A percentile compares a stretch with the other conserved stretches of the same genome.
These are phyloP conservation scores for Tautogolabrus adspersus DNA, from an alignment of 2,113 vertebrate genomes.

Conservation along the genomic window DNA sequence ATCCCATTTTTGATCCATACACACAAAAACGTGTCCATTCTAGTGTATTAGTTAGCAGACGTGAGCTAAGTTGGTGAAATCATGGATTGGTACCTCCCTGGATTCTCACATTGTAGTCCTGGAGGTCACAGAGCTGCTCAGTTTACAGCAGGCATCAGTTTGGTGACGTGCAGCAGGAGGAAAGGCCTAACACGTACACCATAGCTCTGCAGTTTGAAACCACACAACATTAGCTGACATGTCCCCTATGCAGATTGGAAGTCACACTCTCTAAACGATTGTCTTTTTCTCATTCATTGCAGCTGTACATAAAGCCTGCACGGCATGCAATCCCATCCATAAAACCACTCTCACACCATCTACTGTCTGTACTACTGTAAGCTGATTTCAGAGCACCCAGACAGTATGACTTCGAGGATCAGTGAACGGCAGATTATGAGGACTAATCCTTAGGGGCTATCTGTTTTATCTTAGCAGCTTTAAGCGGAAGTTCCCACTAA, in stretches of 20 bases:
- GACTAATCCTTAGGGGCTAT: constrained; percentile 74
- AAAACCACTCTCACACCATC: constrained; percentile 65
- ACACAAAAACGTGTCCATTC: too few species aligned
- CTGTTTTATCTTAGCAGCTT: constrained; percentile 76
- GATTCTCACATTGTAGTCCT: neutral
- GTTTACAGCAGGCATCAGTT: constrained; percentile 21
- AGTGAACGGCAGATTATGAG: constrained; percentile 77
- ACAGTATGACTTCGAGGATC: constrained; percentile 83
- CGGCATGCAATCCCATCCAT: constrained; percentile 56
- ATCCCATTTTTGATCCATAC: too few species aligned
- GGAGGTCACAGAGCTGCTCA: constrained; percentile 26
- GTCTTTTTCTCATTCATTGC: constrained; percentile 54
- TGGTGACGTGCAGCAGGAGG: neutral
- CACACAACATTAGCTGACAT: constrained; percentile 12
- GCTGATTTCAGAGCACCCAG: constrained; percentile 76
- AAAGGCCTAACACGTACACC: neutral
- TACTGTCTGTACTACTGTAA: constrained; percentile 71
- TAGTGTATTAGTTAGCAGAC: too few species aligned
- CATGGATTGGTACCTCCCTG: neutral
- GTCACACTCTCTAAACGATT: constrained; percentile 42
- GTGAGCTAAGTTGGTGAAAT: too few species aligned
- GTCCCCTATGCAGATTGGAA: constrained; percentile 31
- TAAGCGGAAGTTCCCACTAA: constrained; percentile 64
- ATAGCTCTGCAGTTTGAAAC: neutral
- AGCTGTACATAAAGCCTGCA: constrained; percentile 43